Percentiles rank a stretch among this genome's conserved stretches.
phyloP scores from a whole-genome alignment of 2,888 invertebrate genomes.

The Drosophila kanekoi region DNA sequence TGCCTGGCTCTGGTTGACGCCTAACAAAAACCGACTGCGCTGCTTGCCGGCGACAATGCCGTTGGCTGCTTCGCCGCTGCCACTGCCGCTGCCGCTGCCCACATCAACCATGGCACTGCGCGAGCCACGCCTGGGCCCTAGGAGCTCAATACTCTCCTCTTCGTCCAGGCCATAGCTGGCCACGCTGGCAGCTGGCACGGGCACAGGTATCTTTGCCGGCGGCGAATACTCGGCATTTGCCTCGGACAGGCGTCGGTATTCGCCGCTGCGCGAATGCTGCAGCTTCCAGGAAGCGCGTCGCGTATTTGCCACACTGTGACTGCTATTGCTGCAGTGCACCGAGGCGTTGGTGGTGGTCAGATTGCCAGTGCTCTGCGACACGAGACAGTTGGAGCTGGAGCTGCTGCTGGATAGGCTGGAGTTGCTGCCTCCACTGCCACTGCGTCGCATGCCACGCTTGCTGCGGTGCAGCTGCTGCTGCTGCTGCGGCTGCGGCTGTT shows the following conservation, averaged over 20 bases:
- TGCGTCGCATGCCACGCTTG: constrained; percentile 53
- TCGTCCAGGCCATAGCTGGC: constrained; percentile 50
- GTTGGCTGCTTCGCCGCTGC: constrained; percentile 5
- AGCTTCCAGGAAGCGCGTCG: constrained; percentile 82
- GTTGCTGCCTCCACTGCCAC: constrained; percentile 63
- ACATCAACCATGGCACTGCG: constrained; percentile 50
- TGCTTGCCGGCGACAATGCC: constrained; percentile 25
- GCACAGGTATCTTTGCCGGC: constrained; percentile 55
- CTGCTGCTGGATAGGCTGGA: constrained; percentile 77
- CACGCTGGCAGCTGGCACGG: constrained; percentile 31
- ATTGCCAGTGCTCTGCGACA: constrained; percentile 69
- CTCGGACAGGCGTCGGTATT: constrained; percentile 81
- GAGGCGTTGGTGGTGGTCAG: constrained; percentile 66
- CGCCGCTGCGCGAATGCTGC: constrained; percentile 73
- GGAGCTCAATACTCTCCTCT: constrained; percentile 71
- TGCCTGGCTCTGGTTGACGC: constrained; percentile 46
- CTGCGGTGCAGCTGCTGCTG: constrained; percentile 19
- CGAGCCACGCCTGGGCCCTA: constrained; percentile 63
- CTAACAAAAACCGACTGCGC: constrained; percentile 56
- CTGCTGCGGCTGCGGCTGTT: constrained; percentile 16
- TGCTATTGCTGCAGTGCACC: constrained; percentile 66
- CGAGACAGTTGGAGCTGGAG: constrained; percentile 67
- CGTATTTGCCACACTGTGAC: constrained; percentile 64
- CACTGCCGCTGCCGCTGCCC: not conserved
- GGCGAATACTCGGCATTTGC: constrained; percentile 70